Base-by-base conservation (phyloP, 35 echinoderm and acorn worm genomes). In the Apostichopus parvimensis region DNA sequence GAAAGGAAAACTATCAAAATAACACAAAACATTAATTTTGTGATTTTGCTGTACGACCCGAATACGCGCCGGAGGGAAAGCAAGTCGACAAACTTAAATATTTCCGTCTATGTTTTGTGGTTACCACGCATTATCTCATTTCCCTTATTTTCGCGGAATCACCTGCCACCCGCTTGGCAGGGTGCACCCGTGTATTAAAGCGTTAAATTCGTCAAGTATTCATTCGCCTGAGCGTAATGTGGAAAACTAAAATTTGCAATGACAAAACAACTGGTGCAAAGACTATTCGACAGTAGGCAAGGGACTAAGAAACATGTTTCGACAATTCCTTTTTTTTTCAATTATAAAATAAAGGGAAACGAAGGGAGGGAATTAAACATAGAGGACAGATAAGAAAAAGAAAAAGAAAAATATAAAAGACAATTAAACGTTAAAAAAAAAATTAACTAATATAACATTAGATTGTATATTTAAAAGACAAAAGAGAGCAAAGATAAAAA, bases 161-260 rank as follows among this genome's bases (percentile, higher is more conserved):
- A 84, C 81, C 81, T 84, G 81, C 57, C 81, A 56, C 52, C 7
- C 57, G 54, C 81, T 54, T 58, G 81, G 54, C 81, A 84, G 6
- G 54, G 54, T 84, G 81, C 81, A 84, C 81, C 81, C 81, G 81
- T 84, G 81, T 84, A 84, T 56, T 20, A 84, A 58, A 84, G 81
- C 81, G 81, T 84, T 84, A 84, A 84, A 84, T 84, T 84, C 81
- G 81, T 84, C 81, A 84, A 84, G 23, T 84, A 84, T 84, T 84
- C 81, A 60, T 84, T 58, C 81, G 81, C 6, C 53, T 21, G 81
- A 84, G 81, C 81, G 81, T 84, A 84, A 84, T 84, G 81, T n/a
- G 17, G 64, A 75, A 75, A 75, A 75, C 56, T 18, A 84, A 84
- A 84, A 22, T 75, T 75, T 75, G 71, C 71, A 20, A n/a, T 75